phyloP scores from a whole-genome alignment of 2,888 invertebrate genomes.

The Frankliniella fusca region DNA sequence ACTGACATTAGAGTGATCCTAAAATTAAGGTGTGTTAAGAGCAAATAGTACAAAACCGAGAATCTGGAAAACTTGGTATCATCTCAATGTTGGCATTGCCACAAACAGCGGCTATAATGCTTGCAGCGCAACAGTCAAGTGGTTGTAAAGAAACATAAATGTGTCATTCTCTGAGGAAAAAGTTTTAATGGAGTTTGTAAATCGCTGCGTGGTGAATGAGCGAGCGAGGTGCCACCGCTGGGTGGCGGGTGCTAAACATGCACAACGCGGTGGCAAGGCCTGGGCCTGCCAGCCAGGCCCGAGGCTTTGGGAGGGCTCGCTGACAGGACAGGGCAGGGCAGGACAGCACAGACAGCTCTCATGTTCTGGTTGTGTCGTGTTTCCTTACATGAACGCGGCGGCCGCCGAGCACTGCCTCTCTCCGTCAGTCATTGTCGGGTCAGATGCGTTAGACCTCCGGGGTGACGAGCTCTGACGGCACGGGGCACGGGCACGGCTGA shows the following conservation, averaged over 20 bases:
- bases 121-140: background rate
- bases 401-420: conserved; percentile 12
- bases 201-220: background rate
- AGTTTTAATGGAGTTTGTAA: background rate
- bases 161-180: background rate
- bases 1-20: too few relatives aligned
- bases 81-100: background rate
- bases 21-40: too few relatives aligned
- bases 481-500: background rate
- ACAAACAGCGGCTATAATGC: background rate
- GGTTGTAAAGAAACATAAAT: background rate
- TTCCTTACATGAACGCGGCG: conserved; percentile 18
- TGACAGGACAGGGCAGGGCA: background rate
- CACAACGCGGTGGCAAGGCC: background rate
- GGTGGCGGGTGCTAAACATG: conserved; percentile 16
- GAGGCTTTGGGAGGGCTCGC: background rate
- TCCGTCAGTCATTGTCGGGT: background rate
- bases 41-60: too few relatives aligned
- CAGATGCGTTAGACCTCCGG: too few relatives aligned
- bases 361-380: background rate
- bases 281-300: too few relatives aligned
- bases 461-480: background rate
- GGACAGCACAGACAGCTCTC: too few relatives aligned
- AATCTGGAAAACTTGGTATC: too few relatives aligned
- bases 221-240: conserved; percentile 11